phyloP scores from a whole-genome alignment of 2,797 vertebrate genomes.

The Epinephelus malabaricus region DNA sequence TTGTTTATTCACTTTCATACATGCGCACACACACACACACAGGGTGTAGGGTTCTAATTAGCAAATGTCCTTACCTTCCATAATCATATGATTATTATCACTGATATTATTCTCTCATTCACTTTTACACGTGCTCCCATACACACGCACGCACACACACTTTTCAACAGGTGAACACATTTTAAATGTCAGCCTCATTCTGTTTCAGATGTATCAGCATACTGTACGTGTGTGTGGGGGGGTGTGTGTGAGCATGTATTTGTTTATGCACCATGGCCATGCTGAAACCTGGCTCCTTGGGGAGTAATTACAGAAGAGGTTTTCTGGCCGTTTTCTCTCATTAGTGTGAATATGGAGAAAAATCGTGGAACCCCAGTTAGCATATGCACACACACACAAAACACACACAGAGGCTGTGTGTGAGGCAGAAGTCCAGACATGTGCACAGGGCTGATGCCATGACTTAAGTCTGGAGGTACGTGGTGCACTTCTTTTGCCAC shows the following conservation, averaged over 20 bases:
- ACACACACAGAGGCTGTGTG: slow-evolving; percentile 29
- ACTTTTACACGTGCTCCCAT: slow-evolving; percentile 23
- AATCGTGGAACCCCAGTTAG: slow-evolving; percentile 51
- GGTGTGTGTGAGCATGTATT: slow-evolving; percentile 52
- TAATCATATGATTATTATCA: slow-evolving; percentile 58
- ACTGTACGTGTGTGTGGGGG: slow-evolving; percentile 42
- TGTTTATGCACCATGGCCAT: slow-evolving; percentile 68
- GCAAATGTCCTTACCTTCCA: slow-evolving; percentile 54
- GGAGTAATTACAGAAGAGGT: slow-evolving; percentile 84
- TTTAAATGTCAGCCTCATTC: slow-evolving; percentile 73
- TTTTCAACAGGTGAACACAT: slow-evolving; percentile 75
- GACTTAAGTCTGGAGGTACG: slow-evolving; percentile 61
- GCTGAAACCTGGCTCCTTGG: slow-evolving; percentile 72
- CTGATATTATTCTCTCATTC: slow-evolving; percentile 26
- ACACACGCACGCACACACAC: neutral
- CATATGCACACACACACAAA: slow-evolving; percentile 42
- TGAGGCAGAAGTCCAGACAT: slow-evolving; percentile 53
- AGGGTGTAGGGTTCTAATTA: slow-evolving; percentile 53
- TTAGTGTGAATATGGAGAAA: slow-evolving; percentile 77
- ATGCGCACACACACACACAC: slow-evolving; percentile 8
- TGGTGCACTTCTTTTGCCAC: slow-evolving; percentile 61
- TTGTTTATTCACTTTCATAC: slow-evolving; percentile 68
- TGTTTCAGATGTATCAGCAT: slow-evolving; percentile 45
- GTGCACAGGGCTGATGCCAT: slow-evolving; percentile 50
- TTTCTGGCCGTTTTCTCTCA: slow-evolving; percentile 79